phyloP scores from a whole-genome alignment of 2,113 vertebrate species.

The Anser brachyrhynchus region DNA sequence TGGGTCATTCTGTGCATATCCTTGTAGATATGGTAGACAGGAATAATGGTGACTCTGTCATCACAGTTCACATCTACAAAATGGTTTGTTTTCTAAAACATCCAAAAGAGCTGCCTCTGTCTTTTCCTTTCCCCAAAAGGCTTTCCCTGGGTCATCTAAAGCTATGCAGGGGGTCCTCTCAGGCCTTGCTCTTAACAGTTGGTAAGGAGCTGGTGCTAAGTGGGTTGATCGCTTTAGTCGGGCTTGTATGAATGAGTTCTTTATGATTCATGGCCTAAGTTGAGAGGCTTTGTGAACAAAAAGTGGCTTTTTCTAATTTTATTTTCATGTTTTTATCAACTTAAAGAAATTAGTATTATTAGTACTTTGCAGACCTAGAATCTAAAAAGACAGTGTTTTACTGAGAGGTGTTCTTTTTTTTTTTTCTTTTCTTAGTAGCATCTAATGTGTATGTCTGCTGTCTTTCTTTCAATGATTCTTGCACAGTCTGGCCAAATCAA shows the following conservation, averaged over 20 bases:
- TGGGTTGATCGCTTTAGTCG: neutral
- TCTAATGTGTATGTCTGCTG: neutral
- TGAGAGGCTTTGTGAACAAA: neutral
- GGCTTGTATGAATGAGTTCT: neutral
- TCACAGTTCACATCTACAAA: neutral
- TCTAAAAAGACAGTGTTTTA: neutral
- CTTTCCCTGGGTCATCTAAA: neutral
- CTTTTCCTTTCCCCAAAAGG: neutral
- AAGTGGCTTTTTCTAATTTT: neutral
- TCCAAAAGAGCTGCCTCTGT: neutral
- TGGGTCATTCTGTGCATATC: neutral
- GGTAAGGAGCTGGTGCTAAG: neutral
- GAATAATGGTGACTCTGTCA: neutral
- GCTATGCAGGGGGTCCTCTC: neutral
- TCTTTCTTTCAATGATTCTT: neutral
- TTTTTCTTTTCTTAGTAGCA: neutral
- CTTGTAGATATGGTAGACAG: fast-evolving
- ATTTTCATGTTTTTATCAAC: neutral
- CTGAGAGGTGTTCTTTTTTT: neutral
- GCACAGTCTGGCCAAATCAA: neutral
- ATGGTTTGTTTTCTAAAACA: neutral
- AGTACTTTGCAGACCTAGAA: neutral
- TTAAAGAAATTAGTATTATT: neutral
- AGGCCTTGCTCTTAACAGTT: neutral
- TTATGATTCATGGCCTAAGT: neutral